Base-by-base conservation (phyloP, 2,113 vertebrate genomes). In the Thryonomys swinderianus region DNA sequence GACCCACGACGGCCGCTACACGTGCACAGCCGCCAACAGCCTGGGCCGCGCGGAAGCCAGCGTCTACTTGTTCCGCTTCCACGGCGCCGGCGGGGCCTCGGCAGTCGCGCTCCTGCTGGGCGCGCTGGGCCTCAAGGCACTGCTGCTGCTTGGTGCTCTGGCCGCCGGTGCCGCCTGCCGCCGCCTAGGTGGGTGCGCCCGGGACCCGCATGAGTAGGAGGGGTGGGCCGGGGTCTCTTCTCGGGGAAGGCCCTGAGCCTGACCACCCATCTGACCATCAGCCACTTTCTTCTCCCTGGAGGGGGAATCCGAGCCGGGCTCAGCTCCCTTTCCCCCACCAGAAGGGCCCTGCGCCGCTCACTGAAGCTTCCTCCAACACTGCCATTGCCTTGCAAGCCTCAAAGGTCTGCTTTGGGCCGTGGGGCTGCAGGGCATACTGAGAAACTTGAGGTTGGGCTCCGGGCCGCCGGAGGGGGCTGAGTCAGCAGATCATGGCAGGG, bases 1-100 rank as follows among this genome's bases (percentile, higher is more conserved):
- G 95, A 97, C 95, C 23, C 98, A 98, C 0, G 99, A 99, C 0
- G 99, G 98, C 7, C 99, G 99, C 67, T 99, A 99, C 98, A 99
- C 98, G 59, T 99, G 99, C 82, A 98, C 98, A 0, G 99, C 99
- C 0, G 42, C 96, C 83, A 99, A 98, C 96, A 98, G 96, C 96
- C 97, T 98, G 0, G 98, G 98, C 57, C 97, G 66, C 40, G 98
- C 98, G 0, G 98, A 99, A 81, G 98, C 97, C n/a, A 90, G 98
- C 0, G 96, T 99, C 34, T 99, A 98, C 96, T 96, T 99, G 96
- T 98, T 98, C 17, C 98, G 76, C 3, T 98, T 98, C 97, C 98
- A 59, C 3, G 94, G 98, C 0, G 67, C 96, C 3, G 8, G 78
- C 0, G 61, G 82, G 88, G 62, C 94, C 51, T 95, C 96, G 3